These are phyloP conservation scores for Nomada fucata DNA, from an alignment of 2,888 invertebrate species.

Conservation along the genomic window DNA sequence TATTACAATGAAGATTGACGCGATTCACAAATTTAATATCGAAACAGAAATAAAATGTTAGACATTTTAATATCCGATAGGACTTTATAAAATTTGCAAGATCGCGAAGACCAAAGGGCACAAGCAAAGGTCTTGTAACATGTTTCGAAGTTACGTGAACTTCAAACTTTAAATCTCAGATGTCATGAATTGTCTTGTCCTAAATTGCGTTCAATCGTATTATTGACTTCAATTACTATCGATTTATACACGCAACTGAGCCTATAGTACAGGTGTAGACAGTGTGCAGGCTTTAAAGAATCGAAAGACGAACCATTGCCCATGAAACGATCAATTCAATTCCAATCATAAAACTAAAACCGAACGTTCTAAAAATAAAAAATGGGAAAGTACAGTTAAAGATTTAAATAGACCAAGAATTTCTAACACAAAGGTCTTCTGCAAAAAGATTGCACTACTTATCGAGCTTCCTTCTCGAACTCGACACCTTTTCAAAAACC, in stretches of 20 bases:
- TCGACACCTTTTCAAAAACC: background rate
- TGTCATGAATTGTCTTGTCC: background rate
- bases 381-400: too few species aligned
- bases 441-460: too few species aligned
- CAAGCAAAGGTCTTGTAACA: too few species aligned
- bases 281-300: background rate
- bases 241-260: background rate
- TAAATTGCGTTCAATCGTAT: background rate
- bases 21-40: background rate
- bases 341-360: too few species aligned
- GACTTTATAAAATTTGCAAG: too few species aligned
- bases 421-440: background rate
- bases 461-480: background rate
- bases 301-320: background rate
- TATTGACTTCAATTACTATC: conserved; percentile 6
- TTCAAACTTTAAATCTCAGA: background rate
- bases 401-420: too few species aligned
- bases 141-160: too few species aligned
- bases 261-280: background rate
- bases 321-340: background rate
- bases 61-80: too few species aligned
- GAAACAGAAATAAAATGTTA: background rate
- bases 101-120: too few species aligned
- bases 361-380: too few species aligned
- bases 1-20: too few species aligned